Evolutionary conservation across 2,113 vertebrate species (phyloP).

Genomic region (Lipophrys pholis): DNA sequence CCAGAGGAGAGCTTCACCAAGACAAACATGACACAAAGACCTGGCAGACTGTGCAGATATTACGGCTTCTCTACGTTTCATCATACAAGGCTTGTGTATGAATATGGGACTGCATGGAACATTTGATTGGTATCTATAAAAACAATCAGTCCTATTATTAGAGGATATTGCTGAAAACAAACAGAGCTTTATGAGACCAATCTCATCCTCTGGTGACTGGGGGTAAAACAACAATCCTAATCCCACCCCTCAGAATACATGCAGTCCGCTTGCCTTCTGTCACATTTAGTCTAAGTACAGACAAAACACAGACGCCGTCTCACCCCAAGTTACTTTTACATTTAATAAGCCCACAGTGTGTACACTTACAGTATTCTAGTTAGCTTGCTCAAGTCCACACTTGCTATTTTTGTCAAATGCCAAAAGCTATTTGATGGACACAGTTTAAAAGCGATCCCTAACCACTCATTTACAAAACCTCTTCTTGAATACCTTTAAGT

Average conservation of each 20-base stretch:
- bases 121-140: constrained; percentile 3
- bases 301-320: constrained; percentile 41
- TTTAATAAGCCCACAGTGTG: constrained; percentile 30
- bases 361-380: constrained; percentile 19
- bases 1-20: constrained; percentile 38
- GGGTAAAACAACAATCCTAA: background rate
- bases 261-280: background rate
- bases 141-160: background rate
- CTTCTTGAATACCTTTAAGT: background rate
- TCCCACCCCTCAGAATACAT: background rate
- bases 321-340: constrained; percentile 16
- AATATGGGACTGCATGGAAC: background rate
- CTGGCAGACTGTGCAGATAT: constrained; percentile 9
- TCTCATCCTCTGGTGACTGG: background rate
- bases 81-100: background rate
- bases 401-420: constrained; percentile 8
- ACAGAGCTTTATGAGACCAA: background rate
- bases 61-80: background rate
- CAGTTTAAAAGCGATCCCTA: too few species aligned
- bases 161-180: background rate
- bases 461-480: background rate
- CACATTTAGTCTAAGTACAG: constrained; percentile 41
- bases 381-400: constrained; percentile 6
- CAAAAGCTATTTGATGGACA: background rate
- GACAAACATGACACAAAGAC: constrained; percentile 34